Percentiles rank a stretch among this genome's conserved stretches.
phyloP scores from a whole-genome alignment of 2,113 vertebrate genomes.

The Donacobius atricapilla region DNA sequence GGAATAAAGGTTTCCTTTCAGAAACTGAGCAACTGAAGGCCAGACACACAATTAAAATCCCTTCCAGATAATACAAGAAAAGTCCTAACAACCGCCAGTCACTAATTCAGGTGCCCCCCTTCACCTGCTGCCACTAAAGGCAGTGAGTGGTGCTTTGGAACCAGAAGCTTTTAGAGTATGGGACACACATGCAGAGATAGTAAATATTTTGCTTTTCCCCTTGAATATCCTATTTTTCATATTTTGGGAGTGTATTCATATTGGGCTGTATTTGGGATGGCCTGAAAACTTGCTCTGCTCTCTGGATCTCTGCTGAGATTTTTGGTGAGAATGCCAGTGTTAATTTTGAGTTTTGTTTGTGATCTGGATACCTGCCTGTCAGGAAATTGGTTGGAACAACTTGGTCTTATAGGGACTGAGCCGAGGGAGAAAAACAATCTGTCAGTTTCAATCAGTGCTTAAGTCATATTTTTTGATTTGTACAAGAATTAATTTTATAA shows the following conservation, averaged over 20 bases:
- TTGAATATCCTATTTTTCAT: background rate
- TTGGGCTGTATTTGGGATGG: background rate
- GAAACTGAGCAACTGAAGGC: background rate
- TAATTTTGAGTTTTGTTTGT: background rate
- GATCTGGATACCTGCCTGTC: background rate
- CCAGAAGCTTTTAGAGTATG: background rate
- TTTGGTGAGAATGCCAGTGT: background rate
- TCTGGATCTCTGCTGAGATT: background rate
- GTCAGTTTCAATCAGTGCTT: background rate
- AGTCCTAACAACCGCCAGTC: background rate
- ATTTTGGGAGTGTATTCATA: background rate
- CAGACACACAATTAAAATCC: background rate
- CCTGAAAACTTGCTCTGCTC: background rate
- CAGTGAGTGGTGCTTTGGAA: background rate
- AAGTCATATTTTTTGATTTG: background rate
- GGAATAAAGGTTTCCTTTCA: background rate
- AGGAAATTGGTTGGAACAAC: background rate
- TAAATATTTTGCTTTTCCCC: background rate
- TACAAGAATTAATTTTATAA: background rate
- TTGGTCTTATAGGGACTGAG: background rate
- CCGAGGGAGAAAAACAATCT: background rate
- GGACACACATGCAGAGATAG: background rate
- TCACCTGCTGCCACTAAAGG: background rate
- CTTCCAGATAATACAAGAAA: background rate
- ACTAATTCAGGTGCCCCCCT: rapidly evolving